Base-by-base conservation (phyloP, 2,888 invertebrate genomes). In the Lagria hirta region DNA sequence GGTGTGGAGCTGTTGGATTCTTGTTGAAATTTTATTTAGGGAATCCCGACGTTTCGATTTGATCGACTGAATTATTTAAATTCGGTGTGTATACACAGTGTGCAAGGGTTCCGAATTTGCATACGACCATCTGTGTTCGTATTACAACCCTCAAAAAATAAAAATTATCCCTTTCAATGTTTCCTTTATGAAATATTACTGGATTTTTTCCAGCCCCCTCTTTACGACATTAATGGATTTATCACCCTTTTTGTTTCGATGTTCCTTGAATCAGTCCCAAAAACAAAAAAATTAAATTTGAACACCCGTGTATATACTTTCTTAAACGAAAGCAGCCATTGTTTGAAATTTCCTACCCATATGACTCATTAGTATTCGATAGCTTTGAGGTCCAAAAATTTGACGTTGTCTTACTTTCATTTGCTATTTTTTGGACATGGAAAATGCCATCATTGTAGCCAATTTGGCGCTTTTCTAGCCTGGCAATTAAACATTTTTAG, bases 81-180 rank as follows among this genome's bases (percentile, higher is more conserved):
- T 45, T 45, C 26, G 35, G 45, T 45, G 24, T 43, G 37, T 37
- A 37, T 37, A 37, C 21, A 37, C 28, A 27, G 21, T 20, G 26
- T 40, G 40, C 35, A 45, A 41, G 45, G 45, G 45, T 45, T 40
- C 29, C 35, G 17, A 45, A 45, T 45, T 45, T 45, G 45, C 45
- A 45, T 45, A 45, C 30, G 40, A 23, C 45, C 45, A 45, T 45
- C 45, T 45, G 45, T 45, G 38, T 29, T 11, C 34, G 45, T 29
- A 45, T 45, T 45, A 45, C 45, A 45, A 45, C 45, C 61, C 59
- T 54, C 57, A 45, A 53, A 55, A 57, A 52, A 49, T 49, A 46
- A 50, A 58, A 61, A 57, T 58, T 56, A 57, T 60, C 61, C 61
- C 57, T 57, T 58, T 56, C 51, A 55, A 55, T 38, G 44, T 44